These are phyloP conservation scores for Sandelia bainsii DNA, from an alignment of 2,797 vertebrate genomes.

Conservation along the genomic window DNA sequence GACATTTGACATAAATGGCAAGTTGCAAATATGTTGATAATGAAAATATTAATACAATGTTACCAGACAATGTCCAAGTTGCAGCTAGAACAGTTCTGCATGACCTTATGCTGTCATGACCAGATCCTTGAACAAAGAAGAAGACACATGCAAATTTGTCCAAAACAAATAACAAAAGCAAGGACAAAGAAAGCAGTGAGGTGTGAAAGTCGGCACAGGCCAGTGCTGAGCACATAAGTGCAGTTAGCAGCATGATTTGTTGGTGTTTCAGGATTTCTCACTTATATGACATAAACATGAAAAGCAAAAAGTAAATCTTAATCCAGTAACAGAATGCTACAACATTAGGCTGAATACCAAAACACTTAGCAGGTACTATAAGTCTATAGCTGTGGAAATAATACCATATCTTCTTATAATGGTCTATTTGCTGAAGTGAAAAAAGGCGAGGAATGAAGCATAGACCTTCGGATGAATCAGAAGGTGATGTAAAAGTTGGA, in stretches of 20 bases:
- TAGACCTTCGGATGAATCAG: neutral
- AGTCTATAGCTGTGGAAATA: neutral
- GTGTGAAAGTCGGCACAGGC: neutral
- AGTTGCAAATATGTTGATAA: too few species aligned
- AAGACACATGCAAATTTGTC: neutral
- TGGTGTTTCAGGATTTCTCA: too few species aligned
- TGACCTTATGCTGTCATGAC: neutral
- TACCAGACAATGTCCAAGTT: too few species aligned
- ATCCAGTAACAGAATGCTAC: too few species aligned
- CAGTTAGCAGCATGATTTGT: neutral
- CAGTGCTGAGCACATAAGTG: neutral
- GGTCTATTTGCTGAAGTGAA: neutral
- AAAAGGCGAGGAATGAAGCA: neutral
- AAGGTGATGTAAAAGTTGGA: neutral
- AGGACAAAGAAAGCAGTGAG: neutral
- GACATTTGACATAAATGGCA: too few species aligned
- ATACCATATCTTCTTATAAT: neutral
- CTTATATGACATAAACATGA: too few species aligned
- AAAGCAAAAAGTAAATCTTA: too few species aligned
- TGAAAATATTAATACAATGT: too few species aligned
- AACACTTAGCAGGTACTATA: neutral
- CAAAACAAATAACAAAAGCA: neutral
- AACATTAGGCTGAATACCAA: too few species aligned
- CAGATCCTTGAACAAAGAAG: neutral
- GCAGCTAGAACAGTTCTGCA: too few species aligned